A percentile compares a stretch with the other conserved stretches of the same genome.
Conservation (phyloP, 1,140 invertebrate species). For the Myzus persicae region DNA sequence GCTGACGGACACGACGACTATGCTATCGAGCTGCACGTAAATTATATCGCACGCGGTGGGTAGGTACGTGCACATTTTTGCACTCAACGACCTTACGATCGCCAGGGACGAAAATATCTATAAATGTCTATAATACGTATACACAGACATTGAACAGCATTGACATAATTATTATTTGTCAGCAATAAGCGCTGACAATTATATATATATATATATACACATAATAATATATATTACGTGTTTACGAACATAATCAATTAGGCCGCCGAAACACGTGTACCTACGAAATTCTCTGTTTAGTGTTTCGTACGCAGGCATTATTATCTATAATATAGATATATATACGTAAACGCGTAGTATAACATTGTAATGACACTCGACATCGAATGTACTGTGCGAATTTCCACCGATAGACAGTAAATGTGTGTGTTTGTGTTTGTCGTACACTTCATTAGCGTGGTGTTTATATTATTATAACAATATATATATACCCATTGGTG, state of each 20-base stretch:
- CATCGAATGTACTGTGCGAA: not conserved
- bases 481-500: not conserved
- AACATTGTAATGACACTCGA: not conserved
- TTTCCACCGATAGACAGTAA: not conserved
- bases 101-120: not conserved
- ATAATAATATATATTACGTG: not conserved
- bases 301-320: not conserved
- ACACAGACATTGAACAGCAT: not conserved
- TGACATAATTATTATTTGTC: not conserved
- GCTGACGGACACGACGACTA: not conserved
- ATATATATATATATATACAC: not conserved
- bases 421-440: not conserved
- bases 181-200: not conserved
- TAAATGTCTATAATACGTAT: not conserved
- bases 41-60: not conserved
- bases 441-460: slow-evolving; percentile 32
- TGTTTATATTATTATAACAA: not conserved
- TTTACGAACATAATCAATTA: slow-evolving; percentile 10
- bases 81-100: slow-evolving; percentile 39
- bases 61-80: not conserved
- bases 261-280: not conserved
- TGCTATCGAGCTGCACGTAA: not conserved
- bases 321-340: too few relatives aligned
- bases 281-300: not conserved
- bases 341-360: not conserved